Evolutionary conservation across 2,888 invertebrate species (phyloP).

Genomic region (Hydrotaea diabolus): DNA sequence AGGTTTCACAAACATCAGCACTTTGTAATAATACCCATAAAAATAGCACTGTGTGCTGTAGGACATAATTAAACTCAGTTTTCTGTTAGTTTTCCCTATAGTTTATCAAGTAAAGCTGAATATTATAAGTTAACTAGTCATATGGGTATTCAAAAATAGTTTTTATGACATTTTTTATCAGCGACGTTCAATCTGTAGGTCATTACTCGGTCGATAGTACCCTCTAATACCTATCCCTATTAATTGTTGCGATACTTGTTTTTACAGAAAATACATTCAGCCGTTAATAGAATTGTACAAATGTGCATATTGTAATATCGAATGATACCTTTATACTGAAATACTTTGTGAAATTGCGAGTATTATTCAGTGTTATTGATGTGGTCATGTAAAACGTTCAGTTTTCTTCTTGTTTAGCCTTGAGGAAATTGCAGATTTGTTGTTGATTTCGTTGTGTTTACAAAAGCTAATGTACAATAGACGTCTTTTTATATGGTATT

Average conservation of each 20-base stretch:
- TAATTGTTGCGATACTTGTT: background rate
- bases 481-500: background rate
- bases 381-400: conserved; percentile 41
- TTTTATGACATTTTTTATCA: too few relatives aligned
- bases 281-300: background rate
- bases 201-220: background rate
- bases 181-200: too few relatives aligned
- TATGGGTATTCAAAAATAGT: too few relatives aligned
- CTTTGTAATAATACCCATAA: too few relatives aligned
- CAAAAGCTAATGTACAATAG: conserved; percentile 4
- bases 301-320: conserved; percentile 5
- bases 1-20: too few relatives aligned
- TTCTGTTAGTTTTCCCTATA: too few relatives aligned
- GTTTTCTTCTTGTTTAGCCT: conserved; percentile 49
- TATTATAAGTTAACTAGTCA: too few relatives aligned
- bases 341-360: background rate
- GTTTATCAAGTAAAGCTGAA: too few relatives aligned
- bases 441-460: background rate
- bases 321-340: conserved; percentile 29
- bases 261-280: background rate
- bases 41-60: too few relatives aligned
- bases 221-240: background rate
- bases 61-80: too few relatives aligned
- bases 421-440: conserved; percentile 28
- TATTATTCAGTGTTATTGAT: conserved; percentile 38